Conservation (phyloP, 2,888 invertebrate species). For the Hedychridium roseum region DNA sequence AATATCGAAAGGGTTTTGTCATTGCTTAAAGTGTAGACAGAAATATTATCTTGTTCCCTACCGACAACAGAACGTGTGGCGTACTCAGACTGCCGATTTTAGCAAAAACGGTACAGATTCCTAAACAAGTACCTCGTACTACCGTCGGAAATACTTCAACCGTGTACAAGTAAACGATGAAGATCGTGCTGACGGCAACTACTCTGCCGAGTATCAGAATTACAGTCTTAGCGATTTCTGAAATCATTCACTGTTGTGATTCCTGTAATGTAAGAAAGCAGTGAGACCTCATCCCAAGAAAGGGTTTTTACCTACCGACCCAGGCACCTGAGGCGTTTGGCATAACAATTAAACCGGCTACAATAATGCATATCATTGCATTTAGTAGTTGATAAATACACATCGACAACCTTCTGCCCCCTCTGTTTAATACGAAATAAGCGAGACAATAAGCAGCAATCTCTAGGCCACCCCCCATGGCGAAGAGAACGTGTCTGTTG, state of each 20-base stretch:
- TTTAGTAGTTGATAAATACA: slow-evolving; percentile 59
- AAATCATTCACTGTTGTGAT: slow-evolving; percentile 9
- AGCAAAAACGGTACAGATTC: slow-evolving; percentile 65
- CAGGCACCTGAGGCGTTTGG: slow-evolving; percentile 28
- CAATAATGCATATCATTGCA: slow-evolving; percentile 59
- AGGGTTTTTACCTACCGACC: slow-evolving; percentile 35
- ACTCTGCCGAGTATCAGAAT: slow-evolving; percentile 62
- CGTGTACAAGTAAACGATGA: slow-evolving; percentile 60
- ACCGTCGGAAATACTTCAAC: slow-evolving; percentile 62
- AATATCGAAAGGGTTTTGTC: neutral
- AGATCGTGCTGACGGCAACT: slow-evolving; percentile 63
- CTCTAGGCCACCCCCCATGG: slow-evolving; percentile 65
- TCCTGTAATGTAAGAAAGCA: neutral
- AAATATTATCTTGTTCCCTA: too few relatives aligned
- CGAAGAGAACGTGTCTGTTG: slow-evolving; percentile 65
- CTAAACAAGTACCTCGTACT: slow-evolving; percentile 59
- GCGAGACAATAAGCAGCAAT: slow-evolving; percentile 59
- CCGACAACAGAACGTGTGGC: slow-evolving; percentile 58
- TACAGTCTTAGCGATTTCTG: slow-evolving; percentile 38
- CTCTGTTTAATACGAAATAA: slow-evolving; percentile 57
- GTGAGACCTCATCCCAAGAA: slow-evolving; percentile 1
- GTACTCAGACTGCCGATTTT: slow-evolving; percentile 65
- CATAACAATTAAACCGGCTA: slow-evolving; percentile 53
- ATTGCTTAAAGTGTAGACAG: neutral
- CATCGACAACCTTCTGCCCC: slow-evolving; percentile 64